Base-by-base conservation (phyloP, 2,888 invertebrate genomes). In the Rhamphomyia laevipes region DNA sequence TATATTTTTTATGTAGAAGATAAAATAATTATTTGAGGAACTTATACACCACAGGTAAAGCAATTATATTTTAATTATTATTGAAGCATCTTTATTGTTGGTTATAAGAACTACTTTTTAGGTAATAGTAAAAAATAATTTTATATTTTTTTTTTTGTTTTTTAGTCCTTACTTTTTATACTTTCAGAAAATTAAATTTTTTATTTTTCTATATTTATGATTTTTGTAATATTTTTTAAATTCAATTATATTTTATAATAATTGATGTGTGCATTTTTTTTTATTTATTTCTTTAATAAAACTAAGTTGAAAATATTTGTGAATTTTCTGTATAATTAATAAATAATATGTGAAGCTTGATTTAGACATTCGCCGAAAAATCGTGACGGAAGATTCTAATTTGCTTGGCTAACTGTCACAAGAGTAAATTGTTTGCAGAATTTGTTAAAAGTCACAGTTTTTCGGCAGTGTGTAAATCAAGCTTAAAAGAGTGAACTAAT, bases 1-100 rank as follows among this genome's bases (percentile, higher is more conserved):
- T 37, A 37, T 18, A 27, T 9, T 27, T 7, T 27, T 27, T 21
- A 4, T 27, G 4, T 27, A 46, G 41, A 55, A 48, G 48, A 55
- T 52, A 53, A 56, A 47, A 48, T 57, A 55, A 57, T 55, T 55
- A 57, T 57, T 62, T 57, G 60, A 67, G 66, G 66, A 67, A 67
- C 66, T 66, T 64, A 59, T 62, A 63, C 61, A 64, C 64, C 65
- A 63, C 60, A 63, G 63, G 61, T 61, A 63, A 63, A 64, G 59
- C 61, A 63, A 59, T 59, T 35, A 18, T 42, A 23, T 18, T 40
- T 30, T 10, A 18, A 27, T 43, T 30, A 10, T 44, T 21, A 17
- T 18, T 48, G 31, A 38, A 41, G 37, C 37, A 40, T 42, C 38
- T 43, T 49, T 46, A 23, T 47, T 50, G 18, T 45, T 43, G 2